phyloP scores from a whole-genome alignment of 92 coral and sea anemone genomes.

The Desmophyllum pertusum region DNA sequence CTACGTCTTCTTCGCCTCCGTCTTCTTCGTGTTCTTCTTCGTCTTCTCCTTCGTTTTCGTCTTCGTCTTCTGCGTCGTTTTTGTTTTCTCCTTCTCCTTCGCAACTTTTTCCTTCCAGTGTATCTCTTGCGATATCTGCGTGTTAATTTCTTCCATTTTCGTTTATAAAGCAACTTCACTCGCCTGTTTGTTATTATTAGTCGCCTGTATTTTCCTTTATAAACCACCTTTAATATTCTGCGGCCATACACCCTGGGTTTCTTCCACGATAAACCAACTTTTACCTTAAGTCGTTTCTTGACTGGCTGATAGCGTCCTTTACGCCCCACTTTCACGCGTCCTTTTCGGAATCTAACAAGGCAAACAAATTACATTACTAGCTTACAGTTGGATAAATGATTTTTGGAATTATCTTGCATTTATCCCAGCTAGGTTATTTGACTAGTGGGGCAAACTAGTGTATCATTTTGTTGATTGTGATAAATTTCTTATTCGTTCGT shows the following conservation, averaged over 20 bases:
- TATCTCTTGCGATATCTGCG: conserved; percentile 17
- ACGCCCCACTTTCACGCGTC: conserved; percentile 10
- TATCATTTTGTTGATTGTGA: not conserved
- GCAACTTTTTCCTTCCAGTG: not conserved
- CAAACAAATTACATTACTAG: not conserved
- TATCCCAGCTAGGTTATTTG: not conserved
- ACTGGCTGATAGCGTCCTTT: conserved; percentile 4
- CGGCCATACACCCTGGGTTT: not conserved
- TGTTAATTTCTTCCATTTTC: not conserved
- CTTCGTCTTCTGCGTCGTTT: conserved; percentile 13
- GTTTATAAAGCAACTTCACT: not conserved
- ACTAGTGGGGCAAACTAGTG: not conserved
- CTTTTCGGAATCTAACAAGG: conserved; percentile 1
- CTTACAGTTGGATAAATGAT: not conserved
- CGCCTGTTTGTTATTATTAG: not conserved
- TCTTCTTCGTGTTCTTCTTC: conserved; percentile 7
- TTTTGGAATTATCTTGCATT: no score
- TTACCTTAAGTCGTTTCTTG: conserved; percentile 1
- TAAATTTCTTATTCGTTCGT: not conserved
- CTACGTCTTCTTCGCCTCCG: conserved; percentile 19
- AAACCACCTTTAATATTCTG: not conserved
- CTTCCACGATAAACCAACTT: not conserved
- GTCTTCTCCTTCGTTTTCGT: not conserved
- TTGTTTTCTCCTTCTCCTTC: conserved; percentile 15
- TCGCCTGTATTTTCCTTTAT: not conserved